Evolutionary conservation across 1,140 invertebrate species (phyloP), one percentile per base, ranked within the genome.

Genomic region (Sitobion miscanthi): DNA sequence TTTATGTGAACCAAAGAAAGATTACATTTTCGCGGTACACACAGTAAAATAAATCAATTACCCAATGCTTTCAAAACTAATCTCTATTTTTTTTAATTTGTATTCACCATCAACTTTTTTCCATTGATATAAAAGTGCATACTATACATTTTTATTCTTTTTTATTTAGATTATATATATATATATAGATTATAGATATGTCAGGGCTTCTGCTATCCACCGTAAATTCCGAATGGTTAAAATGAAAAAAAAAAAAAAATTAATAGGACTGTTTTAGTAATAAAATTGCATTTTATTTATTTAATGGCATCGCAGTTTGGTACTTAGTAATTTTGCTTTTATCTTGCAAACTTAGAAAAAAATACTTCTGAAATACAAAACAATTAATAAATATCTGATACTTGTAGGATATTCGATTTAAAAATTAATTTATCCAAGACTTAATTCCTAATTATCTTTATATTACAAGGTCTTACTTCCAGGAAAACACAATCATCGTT

Each of bases 131-230:
- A n/a, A n/a, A 69, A 77, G n/a, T n/a, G 4, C 0, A 6, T 17
- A 2, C 14, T 77, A 77, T n/a, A 77, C 14, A 77, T n/a, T 77
- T 17, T 3, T 3, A 35, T 20, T n/a, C 0, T 23, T 35, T 35
- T 77, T 17, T 77, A 17, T 77, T 77, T 77, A n/a, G 4, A n/a
- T 77, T n/a, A 17, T 14, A 62, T 35, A 35, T 35, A 35, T 35
- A 35, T 35, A 62, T 49, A 54, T 54, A 69, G 8, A 35, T 35
- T 35, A 35, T 42, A 69, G 30, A n/a, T 11, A 4, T 3, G 11
- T 14, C 6, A 3, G 5, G 5, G 0, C 0, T 5, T n/a, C 14
- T n/a, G 4, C 21, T 77, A 14, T 35, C 14, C 1, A 17, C 14
- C 9, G 0, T 6, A 4, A n/a, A 4, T 17, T 77, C 5, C 7